Conservation (phyloP, 2,888 invertebrate species). For the Copidosoma aretas region DNA sequence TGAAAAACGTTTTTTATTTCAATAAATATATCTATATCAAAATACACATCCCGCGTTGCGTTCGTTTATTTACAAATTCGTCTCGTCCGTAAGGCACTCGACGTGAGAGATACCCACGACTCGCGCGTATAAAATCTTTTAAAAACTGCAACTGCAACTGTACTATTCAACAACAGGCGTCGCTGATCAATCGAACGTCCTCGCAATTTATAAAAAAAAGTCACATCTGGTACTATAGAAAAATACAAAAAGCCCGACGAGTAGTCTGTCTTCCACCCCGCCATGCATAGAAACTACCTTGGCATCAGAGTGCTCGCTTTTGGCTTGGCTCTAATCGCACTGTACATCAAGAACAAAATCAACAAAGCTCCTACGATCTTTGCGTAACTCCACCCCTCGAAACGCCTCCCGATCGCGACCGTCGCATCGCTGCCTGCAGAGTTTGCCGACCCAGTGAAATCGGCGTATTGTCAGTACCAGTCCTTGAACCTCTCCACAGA, state of each 20-base stretch:
- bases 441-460: not conserved
- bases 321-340: not conserved
- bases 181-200: not conserved
- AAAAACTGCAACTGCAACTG: not conserved
- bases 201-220: not conserved
- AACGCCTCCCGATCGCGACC: not conserved
- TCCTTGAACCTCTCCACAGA: slow-evolving; percentile 67
- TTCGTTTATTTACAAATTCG: not conserved
- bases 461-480: slow-evolving; percentile 64
- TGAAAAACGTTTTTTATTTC: not conserved
- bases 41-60: not conserved
- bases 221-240: not conserved
- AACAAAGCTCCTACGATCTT: slow-evolving; percentile 5
- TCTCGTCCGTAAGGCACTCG: not conserved
- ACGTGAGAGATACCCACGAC: not conserved
- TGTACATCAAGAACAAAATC: slow-evolving; percentile 2
- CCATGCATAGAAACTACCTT: not conserved
- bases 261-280: not conserved
- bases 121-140: not conserved
- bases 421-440: not conserved
- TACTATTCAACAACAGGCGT: not conserved
- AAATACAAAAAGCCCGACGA: not conserved
- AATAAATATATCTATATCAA: not conserved
- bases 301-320: not conserved
- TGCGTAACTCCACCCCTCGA: not conserved